phyloP scores from a whole-genome alignment of 2,888 invertebrate species.

The Ditylenchus weischeri region DNA sequence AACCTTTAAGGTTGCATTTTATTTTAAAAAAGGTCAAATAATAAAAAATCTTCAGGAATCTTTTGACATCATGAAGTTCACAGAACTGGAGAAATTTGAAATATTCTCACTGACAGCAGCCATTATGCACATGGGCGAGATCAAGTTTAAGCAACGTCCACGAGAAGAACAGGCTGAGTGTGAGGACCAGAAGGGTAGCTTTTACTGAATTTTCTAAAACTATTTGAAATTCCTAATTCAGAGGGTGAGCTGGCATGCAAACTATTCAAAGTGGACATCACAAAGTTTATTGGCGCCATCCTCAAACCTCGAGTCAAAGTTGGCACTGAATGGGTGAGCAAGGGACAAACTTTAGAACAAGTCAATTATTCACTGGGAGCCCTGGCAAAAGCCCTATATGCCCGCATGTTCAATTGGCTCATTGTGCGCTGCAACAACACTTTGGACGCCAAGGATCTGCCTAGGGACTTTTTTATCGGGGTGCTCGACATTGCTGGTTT shows the following conservation, averaged over 20 bases:
- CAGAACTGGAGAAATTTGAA: slow-evolving; percentile 88
- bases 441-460: slow-evolving; percentile 83
- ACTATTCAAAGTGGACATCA: slow-evolving; percentile 49
- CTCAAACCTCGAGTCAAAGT: slow-evolving; percentile 64
- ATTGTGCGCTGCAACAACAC: slow-evolving; percentile 99
- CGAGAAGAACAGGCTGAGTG: slow-evolving; percentile 97
- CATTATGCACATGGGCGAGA: slow-evolving; percentile 99
- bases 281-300: slow-evolving; percentile 59
- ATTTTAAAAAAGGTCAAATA: background rate
- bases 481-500: slow-evolving; percentile 98
- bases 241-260: slow-evolving; percentile 55
- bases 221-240: slow-evolving; percentile 21
- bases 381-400: slow-evolving; percentile 62
- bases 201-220: slow-evolving; percentile 57
- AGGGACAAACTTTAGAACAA: slow-evolving; percentile 64
- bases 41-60: slow-evolving; percentile 70
- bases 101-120: slow-evolving; percentile 94
- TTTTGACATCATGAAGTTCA: slow-evolving; percentile 92
- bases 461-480: slow-evolving; percentile 91
- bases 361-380: slow-evolving; percentile 62
- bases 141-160: slow-evolving; percentile 99
- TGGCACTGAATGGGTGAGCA: slow-evolving; percentile 63
- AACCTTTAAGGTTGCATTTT: too few species aligned
- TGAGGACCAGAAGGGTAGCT: slow-evolving; percentile 67
- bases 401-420: slow-evolving; percentile 71